Evolutionary conservation across 2,113 vertebrate genomes (phyloP), one percentile per base, ranked within the genome.

Genomic region (Motacilla tschutschensis): DNA sequence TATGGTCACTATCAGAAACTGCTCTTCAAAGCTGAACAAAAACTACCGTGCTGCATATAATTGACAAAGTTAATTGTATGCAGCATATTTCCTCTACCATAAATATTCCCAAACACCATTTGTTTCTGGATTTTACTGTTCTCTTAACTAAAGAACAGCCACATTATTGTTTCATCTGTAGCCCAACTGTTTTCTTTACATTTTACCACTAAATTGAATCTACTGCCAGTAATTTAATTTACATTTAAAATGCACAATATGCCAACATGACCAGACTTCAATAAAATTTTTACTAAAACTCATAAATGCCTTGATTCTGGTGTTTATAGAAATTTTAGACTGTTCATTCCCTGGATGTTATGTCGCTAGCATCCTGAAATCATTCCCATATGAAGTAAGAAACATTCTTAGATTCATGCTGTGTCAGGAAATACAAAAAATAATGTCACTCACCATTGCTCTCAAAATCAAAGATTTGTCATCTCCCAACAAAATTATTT

Each of bases 321-420:
- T 97, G 96, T 97, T 96, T 96, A 96, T 94, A 96, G 96, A 97
- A 97, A 97, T 96, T 93, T 96, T 96, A 97, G 94, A 96, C 94
- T 86, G 62, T 90, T 96, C 91, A 87, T 95, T 93, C 95, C 87
- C 93, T 76, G 55, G 76, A 90, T 75, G 89, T 91, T 93, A 91
- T 76, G 74, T 90, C 11, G 60, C 91, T 95, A 90, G 41, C 63
- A 91, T 91, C 74, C 94, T 83, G 87, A 96, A 97, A 97, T 97
- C 94, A 95, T 94, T 97, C 93, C 96, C 96, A 96, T 82, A 97
- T 96, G 97, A 97, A 71, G 87, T 38, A 79, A 93, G 80, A 94
- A 94, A 87, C 74, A 70, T 93, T 94, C 88, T 79, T 89, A 87
- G n/a, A 87, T 74, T 94, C 94, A 91, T 75, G 91, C 58, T 91